These are phyloP conservation scores for Alethe diademata DNA, from an alignment of 2,113 vertebrate genomes.

Conservation along the genomic window DNA sequence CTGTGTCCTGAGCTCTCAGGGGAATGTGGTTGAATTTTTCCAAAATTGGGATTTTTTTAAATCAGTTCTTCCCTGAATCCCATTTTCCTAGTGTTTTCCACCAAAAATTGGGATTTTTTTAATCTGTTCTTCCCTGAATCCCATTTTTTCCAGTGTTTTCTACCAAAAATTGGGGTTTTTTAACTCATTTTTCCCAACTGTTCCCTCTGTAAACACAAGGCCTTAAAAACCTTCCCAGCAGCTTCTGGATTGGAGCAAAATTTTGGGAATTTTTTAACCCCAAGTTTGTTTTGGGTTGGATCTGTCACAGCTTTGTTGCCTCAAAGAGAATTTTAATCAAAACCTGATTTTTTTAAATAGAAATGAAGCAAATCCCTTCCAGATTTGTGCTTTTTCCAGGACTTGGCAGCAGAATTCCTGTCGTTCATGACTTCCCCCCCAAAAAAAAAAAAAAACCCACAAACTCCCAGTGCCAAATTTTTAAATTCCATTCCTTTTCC, in stretches of 20 bases:
- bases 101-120: not conserved
- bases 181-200: not conserved
- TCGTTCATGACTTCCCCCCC: no score
- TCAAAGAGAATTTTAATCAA: not conserved
- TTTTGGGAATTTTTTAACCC: not conserved
- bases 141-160: not conserved
- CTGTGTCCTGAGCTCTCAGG: not conserved
- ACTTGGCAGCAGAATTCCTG: not conserved
- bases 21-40: not conserved
- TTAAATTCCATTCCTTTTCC: accelerated
- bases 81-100: not conserved
- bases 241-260: not conserved
- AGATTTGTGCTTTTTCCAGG: not conserved
- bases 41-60: not conserved
- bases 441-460: no score
- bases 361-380: not conserved
- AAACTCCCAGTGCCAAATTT: not conserved
- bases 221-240: not conserved
- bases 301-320: not conserved
- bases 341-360: not conserved
- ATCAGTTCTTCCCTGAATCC: not conserved
- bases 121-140: not conserved
- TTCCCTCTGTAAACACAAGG: not conserved
- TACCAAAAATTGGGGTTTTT: not conserved
- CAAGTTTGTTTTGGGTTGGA: not conserved